These are phyloP conservation scores for Lacerta bilineata DNA, from an alignment of 2,797 vertebrate genomes.

Conservation along the genomic window DNA sequence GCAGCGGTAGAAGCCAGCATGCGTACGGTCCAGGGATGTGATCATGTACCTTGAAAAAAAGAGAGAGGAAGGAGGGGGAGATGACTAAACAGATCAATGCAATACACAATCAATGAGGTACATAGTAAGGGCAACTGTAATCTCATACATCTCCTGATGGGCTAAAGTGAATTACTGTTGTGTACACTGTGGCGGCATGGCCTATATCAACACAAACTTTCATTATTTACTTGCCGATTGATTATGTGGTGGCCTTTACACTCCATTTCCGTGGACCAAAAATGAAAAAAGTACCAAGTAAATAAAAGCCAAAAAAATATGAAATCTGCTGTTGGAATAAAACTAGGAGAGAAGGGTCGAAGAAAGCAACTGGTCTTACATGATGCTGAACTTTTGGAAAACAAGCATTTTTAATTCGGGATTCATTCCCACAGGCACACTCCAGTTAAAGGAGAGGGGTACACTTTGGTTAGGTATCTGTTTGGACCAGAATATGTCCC, in stretches of 20 bases:
- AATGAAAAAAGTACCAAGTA: background rate
- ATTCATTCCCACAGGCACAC: background rate
- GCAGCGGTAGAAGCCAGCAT: conserved; percentile 96
- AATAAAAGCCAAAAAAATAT: background rate
- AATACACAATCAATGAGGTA: background rate
- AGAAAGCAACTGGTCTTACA: background rate
- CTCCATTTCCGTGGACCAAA: conserved; percentile 2
- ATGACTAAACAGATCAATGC: background rate
- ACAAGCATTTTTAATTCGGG: conserved; percentile 1
- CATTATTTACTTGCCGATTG: background rate
- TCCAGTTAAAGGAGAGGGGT: conserved; percentile 1
- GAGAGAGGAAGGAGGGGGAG: conserved; percentile 20
- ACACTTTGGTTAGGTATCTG: background rate
- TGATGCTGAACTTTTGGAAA: background rate
- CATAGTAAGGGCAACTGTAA: conserved; percentile 3
- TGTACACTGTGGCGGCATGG: background rate
- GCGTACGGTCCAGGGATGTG: conserved; percentile 93
- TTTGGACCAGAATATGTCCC: no score
- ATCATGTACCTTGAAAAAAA: conserved; percentile 90
- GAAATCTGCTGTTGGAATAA: background rate
- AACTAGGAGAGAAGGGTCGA: background rate
- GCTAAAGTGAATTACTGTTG: conserved; percentile 4
- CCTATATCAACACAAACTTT: background rate
- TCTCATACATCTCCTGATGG: conserved; percentile 5
- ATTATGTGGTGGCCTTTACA: background rate